Evolutionary conservation across 64 coral and sea anemone genomes (phyloP).

Genomic region (Orbicella faveolata): DNA sequence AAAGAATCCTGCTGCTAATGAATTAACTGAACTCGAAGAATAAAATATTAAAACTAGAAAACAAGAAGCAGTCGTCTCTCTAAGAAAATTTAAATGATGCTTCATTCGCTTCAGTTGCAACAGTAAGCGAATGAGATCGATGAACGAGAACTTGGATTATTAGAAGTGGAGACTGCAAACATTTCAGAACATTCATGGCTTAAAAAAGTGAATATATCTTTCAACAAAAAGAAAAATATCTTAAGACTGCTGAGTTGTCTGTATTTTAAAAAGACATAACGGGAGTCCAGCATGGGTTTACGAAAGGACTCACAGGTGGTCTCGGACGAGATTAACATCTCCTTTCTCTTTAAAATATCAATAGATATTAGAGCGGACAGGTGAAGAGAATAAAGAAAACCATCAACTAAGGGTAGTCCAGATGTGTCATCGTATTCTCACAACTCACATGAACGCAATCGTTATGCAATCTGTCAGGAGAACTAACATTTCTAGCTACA

Average conservation of each 20-base stretch:
- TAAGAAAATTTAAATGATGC: no score
- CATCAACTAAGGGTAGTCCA: neutral
- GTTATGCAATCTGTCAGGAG: neutral
- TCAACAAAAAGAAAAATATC: neutral
- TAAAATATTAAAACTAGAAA: neutral
- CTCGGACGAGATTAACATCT: neutral
- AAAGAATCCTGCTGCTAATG: neutral
- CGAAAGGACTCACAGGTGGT: neutral
- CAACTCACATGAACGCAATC: neutral
- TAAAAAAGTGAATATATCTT: neutral
- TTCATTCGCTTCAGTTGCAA: no score
- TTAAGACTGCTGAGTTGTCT: neutral
- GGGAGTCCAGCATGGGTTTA: neutral
- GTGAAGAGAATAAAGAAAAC: neutral
- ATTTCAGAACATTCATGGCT: neutral
- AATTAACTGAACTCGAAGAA: neutral
- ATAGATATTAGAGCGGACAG: neutral
- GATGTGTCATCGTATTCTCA: neutral
- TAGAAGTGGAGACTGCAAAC: neutral
- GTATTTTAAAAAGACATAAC: neutral
- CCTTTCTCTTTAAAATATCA: neutral
- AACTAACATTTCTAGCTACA: no score
- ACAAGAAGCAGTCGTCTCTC: neutral
- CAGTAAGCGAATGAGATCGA: no score
- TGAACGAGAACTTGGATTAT: no score